Evolutionary conservation across 2,888 invertebrate genomes (phyloP), one percentile per base, ranked within the genome.

Genomic region (Acronicta aceris): DNA sequence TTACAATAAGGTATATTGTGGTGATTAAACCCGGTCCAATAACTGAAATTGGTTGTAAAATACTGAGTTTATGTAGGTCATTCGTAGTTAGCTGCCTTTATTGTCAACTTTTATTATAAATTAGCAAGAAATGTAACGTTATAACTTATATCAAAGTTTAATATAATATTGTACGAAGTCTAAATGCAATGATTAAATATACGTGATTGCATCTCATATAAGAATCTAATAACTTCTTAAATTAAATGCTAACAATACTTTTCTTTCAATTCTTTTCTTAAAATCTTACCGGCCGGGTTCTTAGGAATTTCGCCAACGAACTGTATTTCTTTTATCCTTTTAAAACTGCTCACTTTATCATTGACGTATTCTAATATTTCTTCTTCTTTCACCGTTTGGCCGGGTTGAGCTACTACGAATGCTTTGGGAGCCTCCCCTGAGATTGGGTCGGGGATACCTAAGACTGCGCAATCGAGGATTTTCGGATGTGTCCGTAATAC

Each of bases 371-470:
- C 91, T 59, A 95, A 85, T n/a, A 98, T 90, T 27, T 97, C 96
- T 5, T 96, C 95, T 8, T 93, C 91, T 2, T 71, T 61, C 0
- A 88, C 5, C 0, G 87, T 93, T 8, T 96, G 87, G 4, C 88
- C 89, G 5, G 85, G 78, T 46, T 92, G 96, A 0, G 91, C 78
- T 0, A 97, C 96, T 2, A 98, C 88, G 81, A 97, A 97, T 0
- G 98, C 98, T 77, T 96, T 96, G 0, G 98, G 98, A 0, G 96
- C 93, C 89, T 98, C 98, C 0, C 98, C 98, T n/a, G 93, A 92
- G 15, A 95, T 82, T 0, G 95, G 91, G 78, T 98, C 96, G 0
- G 96, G 96, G n/a, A 97, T 90, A 0, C 98, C 98, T 65, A 98
- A 89, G 0, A 99, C 98, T 0, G 97, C 98, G 0, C 97, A 98